phyloP scores from a whole-genome alignment of 2,113 vertebrate genomes.

The Cynopterus brachyotis region DNA sequence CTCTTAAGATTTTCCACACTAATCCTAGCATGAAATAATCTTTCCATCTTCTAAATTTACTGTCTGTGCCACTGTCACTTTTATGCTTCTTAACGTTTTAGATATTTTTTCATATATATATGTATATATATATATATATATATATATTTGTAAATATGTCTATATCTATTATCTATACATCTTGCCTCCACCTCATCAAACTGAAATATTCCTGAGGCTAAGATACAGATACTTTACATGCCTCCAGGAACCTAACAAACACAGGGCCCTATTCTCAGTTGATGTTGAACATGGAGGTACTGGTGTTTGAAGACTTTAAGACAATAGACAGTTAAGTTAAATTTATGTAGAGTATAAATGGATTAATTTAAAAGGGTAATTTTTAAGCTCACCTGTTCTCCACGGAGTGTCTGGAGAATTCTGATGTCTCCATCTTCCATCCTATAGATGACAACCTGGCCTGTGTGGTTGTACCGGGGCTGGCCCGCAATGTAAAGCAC shows the following conservation, averaged over 20 bases:
- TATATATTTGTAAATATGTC: neutral
- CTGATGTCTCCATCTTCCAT: conserved; percentile 82
- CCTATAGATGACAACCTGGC: conserved; percentile 92
- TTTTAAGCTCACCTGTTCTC: conserved; percentile 90
- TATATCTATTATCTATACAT: too few species aligned
- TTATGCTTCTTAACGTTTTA: neutral
- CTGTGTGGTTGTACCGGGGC: conserved; percentile 96
- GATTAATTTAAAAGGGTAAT: neutral
- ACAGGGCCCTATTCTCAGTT: rapidly evolving
- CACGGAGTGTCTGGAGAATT: conserved; percentile 90
- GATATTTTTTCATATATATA: neutral
- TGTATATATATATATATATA: neutral
- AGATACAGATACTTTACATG: neutral
- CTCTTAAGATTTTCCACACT: neutral
- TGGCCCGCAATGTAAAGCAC: conserved; percentile 93
- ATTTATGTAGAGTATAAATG: neutral
- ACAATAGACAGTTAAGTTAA: neutral
- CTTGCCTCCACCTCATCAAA: neutral
- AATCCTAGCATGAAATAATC: neutral
- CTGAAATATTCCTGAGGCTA: neutral
- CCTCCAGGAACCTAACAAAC: neutral
- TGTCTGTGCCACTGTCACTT: neutral
- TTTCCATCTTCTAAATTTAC: neutral
- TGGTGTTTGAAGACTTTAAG: neutral
- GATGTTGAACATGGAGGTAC: neutral